phyloP scores from a whole-genome alignment of 2,113 vertebrate genomes.

The Cottus gobio region DNA sequence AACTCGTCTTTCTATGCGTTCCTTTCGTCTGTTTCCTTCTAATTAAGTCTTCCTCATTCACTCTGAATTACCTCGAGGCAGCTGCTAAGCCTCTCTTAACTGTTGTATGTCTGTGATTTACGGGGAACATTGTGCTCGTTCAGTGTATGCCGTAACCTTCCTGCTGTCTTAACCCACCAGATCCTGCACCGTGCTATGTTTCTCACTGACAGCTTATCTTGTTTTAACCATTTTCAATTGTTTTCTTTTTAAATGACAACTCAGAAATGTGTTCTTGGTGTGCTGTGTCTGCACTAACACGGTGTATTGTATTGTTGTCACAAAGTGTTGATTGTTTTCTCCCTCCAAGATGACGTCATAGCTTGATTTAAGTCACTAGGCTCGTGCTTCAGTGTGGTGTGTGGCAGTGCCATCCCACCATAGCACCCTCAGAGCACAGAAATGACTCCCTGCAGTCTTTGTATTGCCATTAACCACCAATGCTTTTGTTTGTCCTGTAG shows the following conservation, averaged over 20 bases:
- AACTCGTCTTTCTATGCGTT: background rate
- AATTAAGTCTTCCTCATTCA: background rate
- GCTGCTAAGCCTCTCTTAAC: constrained; percentile 20
- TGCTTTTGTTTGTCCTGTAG: constrained; percentile 65
- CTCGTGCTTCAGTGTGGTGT: constrained; percentile 57
- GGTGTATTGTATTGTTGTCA: constrained; percentile 73
- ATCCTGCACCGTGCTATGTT: constrained; percentile 22
- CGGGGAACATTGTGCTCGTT: constrained; percentile 5
- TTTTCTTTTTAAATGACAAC: constrained; percentile 33
- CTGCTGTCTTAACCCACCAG: constrained; percentile 25
- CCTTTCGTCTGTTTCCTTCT: constrained; percentile 5
- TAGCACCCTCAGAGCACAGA: constrained; percentile 32
- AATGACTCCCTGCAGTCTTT: constrained; percentile 37
- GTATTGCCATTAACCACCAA: constrained; percentile 58
- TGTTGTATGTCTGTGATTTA: constrained; percentile 26
- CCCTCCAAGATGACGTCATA: constrained; percentile 65
- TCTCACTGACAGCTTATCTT: constrained; percentile 37
- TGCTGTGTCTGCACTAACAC: constrained; percentile 60
- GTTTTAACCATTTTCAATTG: constrained; percentile 43
- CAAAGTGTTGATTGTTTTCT: constrained; percentile 75
- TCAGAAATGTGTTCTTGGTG: constrained; percentile 51
- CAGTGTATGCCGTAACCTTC: constrained; percentile 23
- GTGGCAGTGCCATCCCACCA: constrained; percentile 64
- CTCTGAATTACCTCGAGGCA: constrained; percentile 11
- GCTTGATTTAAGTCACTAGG: constrained; percentile 51